Evolutionary conservation across 35 echinoderm and acorn worm genomes (phyloP).

Genomic region (Heliocidaris erythrogramma): DNA sequence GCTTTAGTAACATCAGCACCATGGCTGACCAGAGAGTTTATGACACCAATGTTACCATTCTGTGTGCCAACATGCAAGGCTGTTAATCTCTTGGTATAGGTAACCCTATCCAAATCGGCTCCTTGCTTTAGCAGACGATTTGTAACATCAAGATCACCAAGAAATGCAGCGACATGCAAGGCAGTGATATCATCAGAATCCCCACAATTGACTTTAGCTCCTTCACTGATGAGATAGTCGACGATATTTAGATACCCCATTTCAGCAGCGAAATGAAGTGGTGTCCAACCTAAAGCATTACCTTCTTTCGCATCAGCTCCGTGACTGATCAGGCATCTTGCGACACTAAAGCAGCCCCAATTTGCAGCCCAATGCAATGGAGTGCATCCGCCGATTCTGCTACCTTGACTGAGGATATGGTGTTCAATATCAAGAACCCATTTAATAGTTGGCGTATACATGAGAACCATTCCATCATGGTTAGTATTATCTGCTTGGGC

Average conservation of each 20-base stretch:
- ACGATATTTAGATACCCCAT: not conserved
- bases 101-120: not conserved
- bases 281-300: not conserved
- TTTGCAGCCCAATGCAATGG: not conserved
- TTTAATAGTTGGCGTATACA: no score
- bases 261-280: not conserved
- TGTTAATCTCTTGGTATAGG: not conserved
- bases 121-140: not conserved
- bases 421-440: no score
- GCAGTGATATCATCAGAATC: not conserved
- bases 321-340: not conserved
- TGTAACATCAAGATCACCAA: not conserved
- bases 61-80: not conserved
- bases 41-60: not conserved
- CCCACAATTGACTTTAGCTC: not conserved
- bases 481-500: no score
- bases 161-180: not conserved
- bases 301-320: not conserved
- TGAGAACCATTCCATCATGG: no score
- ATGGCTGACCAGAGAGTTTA: not conserved
- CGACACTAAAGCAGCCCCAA: not conserved
- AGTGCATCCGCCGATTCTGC: no score
- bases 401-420: no score
- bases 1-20: not conserved
- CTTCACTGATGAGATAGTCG: not conserved